phyloP scores from a whole-genome alignment of 2,797 vertebrate genomes.

The Thalassophryne amazonica region DNA sequence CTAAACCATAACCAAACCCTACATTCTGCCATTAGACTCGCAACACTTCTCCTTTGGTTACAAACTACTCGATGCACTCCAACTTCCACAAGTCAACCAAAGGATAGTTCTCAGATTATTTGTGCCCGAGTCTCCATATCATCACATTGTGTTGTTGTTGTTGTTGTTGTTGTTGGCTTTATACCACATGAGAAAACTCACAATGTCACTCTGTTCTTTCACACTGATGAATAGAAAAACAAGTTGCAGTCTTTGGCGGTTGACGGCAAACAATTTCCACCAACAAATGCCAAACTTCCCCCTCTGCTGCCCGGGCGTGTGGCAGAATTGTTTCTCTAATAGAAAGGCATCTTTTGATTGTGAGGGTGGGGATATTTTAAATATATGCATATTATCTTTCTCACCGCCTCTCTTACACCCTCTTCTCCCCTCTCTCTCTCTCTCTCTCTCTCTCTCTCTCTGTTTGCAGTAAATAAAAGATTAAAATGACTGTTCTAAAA shows the following conservation, averaged over 20 bases:
- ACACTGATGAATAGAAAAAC: conserved; percentile 68
- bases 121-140: conserved; percentile 45
- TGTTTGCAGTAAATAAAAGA: conserved; percentile 93
- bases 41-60: too few species aligned
- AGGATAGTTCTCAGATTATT: conserved; percentile 56
- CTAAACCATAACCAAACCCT: too few species aligned
- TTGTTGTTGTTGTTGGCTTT: conserved; percentile 44
- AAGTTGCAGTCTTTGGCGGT: conserved; percentile 71
- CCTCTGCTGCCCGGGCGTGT: conserved; percentile 54
- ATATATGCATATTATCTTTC: conserved; percentile 80
- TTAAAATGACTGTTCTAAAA: conserved; percentile 92
- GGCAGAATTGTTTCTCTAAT: conserved; percentile 74
- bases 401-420: conserved; percentile 66
- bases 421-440: conserved; percentile 48
- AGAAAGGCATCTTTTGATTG: conserved; percentile 77
- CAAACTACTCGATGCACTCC: conserved; percentile 13
- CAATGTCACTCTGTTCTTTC: conserved; percentile 70
- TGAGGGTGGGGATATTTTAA: conserved; percentile 75
- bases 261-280: conserved; percentile 70
- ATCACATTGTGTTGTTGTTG: conserved; percentile 47
- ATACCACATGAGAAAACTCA: conserved; percentile 62
- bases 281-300: conserved; percentile 72
- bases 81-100: conserved; percentile 46
- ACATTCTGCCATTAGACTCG: too few species aligned
- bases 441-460: conserved; percentile 57